Evolutionary conservation across 2,888 invertebrate genomes (phyloP), one percentile per base, ranked within the genome.

Genomic region (Microchrysa polita): DNA sequence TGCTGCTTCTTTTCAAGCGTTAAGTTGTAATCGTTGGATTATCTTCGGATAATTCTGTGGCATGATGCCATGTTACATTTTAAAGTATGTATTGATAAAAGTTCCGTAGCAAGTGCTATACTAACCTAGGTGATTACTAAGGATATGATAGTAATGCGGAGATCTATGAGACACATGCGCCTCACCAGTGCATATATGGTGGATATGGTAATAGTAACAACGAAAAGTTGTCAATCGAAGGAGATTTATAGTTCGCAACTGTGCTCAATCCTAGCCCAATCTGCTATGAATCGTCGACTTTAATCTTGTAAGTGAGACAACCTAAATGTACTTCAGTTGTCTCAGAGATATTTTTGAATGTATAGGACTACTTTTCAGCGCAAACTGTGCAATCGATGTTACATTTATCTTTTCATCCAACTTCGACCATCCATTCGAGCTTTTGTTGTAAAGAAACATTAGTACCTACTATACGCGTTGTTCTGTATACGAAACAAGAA

Each of bases 11-110:
- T 61, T 69, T 69, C 55, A 69, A 69, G 69, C 69, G 69, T 69
- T 69, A 69, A 69, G 69, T 20, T 69, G 69, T 69, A 69, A 69
- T 69, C 69, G 55, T 69, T 40, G 18, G 69, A 69, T 69, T 69
- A 69, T 69, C 69, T 57, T 20, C 16, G 53, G 69, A 69, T 69
- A 69, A 55, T 69, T 55, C 69, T 69, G 34, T 69, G 69, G 69
- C 69, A 55, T 69, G 52, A 69, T 69, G 69, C 69, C 69, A 69
- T n/a, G 18, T 48, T 12, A 22, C 18, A 22, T 48, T 5, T 16
- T 22, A 22, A 4, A 65, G 65, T 65, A 5, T 65, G 65, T 48
- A 14, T 23, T 42, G 40, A 65, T 44, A 48, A 65, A 14, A 40
- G 60, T 61, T n/a, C n/a, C n/a, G n/a, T n/a, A n/a, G n/a, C n/a